phyloP scores from a whole-genome alignment of 2,888 invertebrate species.

The Smittia aterrima region DNA sequence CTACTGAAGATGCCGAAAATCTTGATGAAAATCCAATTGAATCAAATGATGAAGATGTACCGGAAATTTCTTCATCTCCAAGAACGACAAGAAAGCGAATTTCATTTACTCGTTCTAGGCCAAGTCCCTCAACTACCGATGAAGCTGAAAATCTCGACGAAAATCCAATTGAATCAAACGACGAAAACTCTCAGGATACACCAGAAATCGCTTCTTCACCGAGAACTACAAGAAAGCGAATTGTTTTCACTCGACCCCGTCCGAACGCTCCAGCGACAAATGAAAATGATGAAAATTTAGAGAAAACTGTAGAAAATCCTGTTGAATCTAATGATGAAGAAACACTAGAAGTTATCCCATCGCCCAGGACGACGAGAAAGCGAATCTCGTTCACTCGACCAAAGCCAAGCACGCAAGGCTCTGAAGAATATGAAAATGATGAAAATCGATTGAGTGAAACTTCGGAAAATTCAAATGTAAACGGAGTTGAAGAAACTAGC shows the following conservation, averaged over 20 bases:
- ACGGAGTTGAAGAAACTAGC: conserved; percentile 16
- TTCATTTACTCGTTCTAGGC: no score
- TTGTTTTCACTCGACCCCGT: not conserved
- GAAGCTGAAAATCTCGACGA: no score
- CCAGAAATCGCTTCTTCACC: not conserved
- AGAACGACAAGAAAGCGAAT: no score
- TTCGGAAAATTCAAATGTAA: not conserved
- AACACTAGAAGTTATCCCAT: not conserved
- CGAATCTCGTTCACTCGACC: not conserved
- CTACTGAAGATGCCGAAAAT: no score
- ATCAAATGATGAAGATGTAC: not conserved
- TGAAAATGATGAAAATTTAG: no score
- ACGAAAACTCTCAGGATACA: no score
- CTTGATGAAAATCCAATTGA: no score
- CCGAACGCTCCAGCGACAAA: no score
- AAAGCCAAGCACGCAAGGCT: not conserved
- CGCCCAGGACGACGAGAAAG: not conserved
- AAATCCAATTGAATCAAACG: no score
- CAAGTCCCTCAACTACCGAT: no score
- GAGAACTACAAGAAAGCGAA: conserved; percentile 15
- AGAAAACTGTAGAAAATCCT: no score
- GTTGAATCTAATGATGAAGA: not conserved
- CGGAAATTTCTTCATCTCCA: no score
- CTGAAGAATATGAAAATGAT: not conserved
- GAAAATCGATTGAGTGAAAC: not conserved